Conservation (phyloP, 2,113 vertebrate species). For the pig (Sus scrofa) region DNA sequence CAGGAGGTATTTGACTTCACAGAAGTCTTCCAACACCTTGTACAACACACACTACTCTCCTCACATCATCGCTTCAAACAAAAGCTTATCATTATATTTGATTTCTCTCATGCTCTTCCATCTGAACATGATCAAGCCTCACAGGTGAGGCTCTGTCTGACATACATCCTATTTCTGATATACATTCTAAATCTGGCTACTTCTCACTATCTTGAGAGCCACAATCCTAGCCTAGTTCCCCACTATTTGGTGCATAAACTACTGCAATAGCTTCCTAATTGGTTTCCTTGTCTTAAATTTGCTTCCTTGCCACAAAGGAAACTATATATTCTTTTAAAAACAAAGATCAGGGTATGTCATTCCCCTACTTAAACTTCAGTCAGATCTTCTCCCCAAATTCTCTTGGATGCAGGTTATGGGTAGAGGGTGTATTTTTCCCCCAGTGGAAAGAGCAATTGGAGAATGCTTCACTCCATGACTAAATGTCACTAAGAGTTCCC, state of each 20-base stretch:
- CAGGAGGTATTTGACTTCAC: neutral
- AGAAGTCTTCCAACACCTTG: neutral
- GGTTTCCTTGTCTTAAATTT: neutral
- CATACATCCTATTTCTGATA: neutral
- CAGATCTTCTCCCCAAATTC: neutral
- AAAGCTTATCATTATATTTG: neutral
- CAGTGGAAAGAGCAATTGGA: neutral
- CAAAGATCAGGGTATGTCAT: neutral
- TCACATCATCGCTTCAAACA: neutral
- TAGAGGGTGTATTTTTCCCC: neutral
- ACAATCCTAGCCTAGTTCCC: neutral
- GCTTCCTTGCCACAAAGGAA: neutral
- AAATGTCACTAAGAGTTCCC: neutral
- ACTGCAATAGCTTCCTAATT: neutral
- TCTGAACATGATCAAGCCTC: neutral
- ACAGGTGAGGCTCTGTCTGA: too few relatives aligned
- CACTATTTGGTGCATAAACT: neutral
- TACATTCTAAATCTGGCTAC: neutral
- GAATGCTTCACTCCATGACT: neutral
- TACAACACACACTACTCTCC: neutral
- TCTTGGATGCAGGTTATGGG: neutral
- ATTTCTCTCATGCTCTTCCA: neutral
- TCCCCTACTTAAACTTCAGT: neutral
- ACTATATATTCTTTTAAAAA: neutral
- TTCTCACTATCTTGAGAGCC: neutral